phyloP scores from a whole-genome alignment of 2,888 invertebrate species.

The Prionchulus punctatus region DNA sequence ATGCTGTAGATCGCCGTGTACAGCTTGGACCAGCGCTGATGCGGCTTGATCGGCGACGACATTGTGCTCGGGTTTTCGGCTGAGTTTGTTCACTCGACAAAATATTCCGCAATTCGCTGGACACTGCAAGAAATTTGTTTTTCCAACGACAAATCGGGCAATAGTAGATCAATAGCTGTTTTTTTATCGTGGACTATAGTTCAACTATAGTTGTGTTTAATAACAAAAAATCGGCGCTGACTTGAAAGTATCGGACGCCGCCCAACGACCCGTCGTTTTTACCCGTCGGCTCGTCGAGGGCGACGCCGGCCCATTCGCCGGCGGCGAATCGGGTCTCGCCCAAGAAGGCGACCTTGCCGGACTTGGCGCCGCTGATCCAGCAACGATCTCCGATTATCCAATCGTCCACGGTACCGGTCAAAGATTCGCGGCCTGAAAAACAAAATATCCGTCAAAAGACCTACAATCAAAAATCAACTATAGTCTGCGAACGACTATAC shows the following conservation, averaged over 20 bases:
- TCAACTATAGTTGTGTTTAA: background rate
- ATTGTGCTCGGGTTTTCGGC: background rate
- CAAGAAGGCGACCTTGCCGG: conserved; percentile 65
- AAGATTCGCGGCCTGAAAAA: too few species aligned
- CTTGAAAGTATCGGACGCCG: conserved; percentile 55
- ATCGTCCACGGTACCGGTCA: too few species aligned
- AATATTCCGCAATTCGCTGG: background rate
- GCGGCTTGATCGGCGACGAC: background rate
- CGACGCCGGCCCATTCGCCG: conserved; percentile 89
- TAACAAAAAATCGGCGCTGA: background rate
- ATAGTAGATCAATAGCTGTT: too few species aligned
- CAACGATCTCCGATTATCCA: conserved; percentile 4
- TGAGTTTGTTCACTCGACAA: background rate
- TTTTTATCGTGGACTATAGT: too few species aligned
- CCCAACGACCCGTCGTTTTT: conserved; percentile 90
- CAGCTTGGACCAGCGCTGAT: background rate
- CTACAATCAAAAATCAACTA: too few species aligned
- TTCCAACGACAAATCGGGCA: too few species aligned
- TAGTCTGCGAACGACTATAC: too few species aligned
- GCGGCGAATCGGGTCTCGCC: conserved; percentile 75
- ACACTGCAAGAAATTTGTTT: background rate
- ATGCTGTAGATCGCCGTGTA: too few species aligned
- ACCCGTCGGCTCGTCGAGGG: conserved; percentile 76
- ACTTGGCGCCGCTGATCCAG: conserved; percentile 44
- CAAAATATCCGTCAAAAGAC: too few species aligned